These are phyloP conservation scores for Nephrotoma flavescens DNA, from an alignment of 2,888 invertebrate genomes.

Conservation along the genomic window DNA sequence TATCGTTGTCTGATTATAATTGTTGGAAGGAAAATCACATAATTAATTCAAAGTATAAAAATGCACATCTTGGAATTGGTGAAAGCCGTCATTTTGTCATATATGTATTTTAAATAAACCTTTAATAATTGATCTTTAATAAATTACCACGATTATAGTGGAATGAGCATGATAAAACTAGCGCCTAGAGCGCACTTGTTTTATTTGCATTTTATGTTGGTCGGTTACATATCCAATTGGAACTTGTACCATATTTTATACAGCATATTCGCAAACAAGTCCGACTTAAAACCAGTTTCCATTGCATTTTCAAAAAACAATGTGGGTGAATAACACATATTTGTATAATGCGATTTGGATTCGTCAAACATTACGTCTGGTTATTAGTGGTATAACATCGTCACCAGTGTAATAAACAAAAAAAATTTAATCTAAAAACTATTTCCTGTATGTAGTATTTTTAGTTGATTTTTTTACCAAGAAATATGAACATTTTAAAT, in stretches of 20 bases:
- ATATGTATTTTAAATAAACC: neutral
- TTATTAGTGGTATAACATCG: neutral
- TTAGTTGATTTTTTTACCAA: neutral
- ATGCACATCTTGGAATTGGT: neutral
- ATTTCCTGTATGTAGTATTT: neutral
- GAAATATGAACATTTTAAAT: neutral
- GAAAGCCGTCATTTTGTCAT: neutral
- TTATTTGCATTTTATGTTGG: neutral
- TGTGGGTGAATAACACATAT: neutral
- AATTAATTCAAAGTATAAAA: neutral
- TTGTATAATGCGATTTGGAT: neutral
- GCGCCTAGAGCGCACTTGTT: neutral
- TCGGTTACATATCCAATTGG: neutral
- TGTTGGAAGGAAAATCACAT: neutral
- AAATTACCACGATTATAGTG: neutral
- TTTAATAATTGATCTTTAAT: neutral
- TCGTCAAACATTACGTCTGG: neutral
- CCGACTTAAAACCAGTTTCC: neutral
- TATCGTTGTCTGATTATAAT: neutral
- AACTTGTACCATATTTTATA: neutral
- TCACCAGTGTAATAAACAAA: neutral
- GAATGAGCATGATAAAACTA: neutral
- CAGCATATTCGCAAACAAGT: neutral
- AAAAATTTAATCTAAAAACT: neutral
- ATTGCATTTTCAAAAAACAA: neutral